phyloP scores from a whole-genome alignment of 2,113 vertebrate species.

The Plecotus auritus region DNA sequence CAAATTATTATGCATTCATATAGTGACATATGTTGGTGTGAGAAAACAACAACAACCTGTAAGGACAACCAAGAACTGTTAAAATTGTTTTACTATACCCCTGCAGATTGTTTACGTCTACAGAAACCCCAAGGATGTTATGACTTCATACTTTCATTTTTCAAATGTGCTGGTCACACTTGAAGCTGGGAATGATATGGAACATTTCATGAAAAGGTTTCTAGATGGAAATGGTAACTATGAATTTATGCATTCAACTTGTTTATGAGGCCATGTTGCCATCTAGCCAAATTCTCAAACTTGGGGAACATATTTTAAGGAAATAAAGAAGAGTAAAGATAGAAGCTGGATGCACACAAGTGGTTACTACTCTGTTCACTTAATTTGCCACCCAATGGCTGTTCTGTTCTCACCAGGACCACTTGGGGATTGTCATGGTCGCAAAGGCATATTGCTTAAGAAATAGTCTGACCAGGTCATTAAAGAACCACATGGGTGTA shows the following conservation, averaged over 20 bases:
- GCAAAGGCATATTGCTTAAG: not conserved
- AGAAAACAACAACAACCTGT: not conserved
- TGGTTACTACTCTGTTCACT: not conserved
- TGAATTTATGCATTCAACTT: not conserved
- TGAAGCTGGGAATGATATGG: not conserved
- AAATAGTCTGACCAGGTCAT: not conserved
- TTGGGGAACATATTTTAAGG: not conserved
- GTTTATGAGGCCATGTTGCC: not conserved
- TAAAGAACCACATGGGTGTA: not conserved
- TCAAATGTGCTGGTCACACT: accelerated
- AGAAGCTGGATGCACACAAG: not conserved
- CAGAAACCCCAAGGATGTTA: slow-evolving; percentile 55
- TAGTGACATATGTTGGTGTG: not conserved
- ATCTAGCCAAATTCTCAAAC: not conserved
- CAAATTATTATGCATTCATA: not conserved
- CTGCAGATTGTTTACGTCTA: slow-evolving; percentile 47
- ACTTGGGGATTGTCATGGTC: not conserved
- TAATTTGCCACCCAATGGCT: accelerated
- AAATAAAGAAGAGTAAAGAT: not conserved
- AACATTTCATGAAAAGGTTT: not conserved
- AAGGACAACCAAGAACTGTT: not conserved
- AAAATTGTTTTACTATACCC: not conserved
- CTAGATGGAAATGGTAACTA: slow-evolving; percentile 51
- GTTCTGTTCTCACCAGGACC: not conserved
- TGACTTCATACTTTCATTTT: slow-evolving; percentile 28